These are phyloP conservation scores for Drymodes brunneopygia DNA, from an alignment of 2,113 vertebrate genomes.

Conservation along the genomic window DNA sequence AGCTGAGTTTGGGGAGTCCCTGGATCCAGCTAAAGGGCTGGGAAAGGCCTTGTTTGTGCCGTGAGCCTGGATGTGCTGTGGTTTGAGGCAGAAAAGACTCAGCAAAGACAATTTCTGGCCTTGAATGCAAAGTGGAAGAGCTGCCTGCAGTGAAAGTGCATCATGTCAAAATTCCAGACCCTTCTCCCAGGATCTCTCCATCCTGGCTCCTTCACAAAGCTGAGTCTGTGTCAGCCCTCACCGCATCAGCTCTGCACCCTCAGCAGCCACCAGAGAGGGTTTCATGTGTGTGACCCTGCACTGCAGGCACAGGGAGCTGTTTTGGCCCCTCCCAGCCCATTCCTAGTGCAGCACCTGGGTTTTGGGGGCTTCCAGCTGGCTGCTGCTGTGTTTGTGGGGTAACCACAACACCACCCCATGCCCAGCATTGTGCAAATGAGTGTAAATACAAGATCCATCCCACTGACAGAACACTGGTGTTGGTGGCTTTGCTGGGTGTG, in stretches of 20 bases:
- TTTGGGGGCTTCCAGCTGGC: not conserved
- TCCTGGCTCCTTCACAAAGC: not conserved
- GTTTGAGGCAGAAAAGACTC: not conserved
- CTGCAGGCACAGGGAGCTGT: not conserved
- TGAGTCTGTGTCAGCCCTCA: not conserved
- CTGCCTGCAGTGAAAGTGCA: not conserved
- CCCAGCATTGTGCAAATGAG: not conserved
- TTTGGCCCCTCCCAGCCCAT: not conserved
- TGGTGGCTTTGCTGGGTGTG: not conserved
- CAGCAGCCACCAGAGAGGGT: not conserved
- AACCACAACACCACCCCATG: fast-evolving
- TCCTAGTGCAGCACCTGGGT: not conserved
- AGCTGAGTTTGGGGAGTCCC: not conserved
- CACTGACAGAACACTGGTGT: fast-evolving
- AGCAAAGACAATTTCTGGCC: not conserved
- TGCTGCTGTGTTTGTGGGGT: not conserved
- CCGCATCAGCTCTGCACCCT: not conserved
- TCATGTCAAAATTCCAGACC: not conserved
- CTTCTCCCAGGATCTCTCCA: not conserved
- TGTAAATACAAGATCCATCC: not conserved
- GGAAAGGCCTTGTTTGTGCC: not conserved
- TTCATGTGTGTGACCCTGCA: not conserved
- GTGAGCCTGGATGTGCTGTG: not conserved
- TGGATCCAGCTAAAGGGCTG: not conserved
- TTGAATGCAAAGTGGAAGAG: not conserved